These are phyloP conservation scores for Strigamia crassipes DNA, from an alignment of 2,888 invertebrate genomes.

Conservation along the genomic window DNA sequence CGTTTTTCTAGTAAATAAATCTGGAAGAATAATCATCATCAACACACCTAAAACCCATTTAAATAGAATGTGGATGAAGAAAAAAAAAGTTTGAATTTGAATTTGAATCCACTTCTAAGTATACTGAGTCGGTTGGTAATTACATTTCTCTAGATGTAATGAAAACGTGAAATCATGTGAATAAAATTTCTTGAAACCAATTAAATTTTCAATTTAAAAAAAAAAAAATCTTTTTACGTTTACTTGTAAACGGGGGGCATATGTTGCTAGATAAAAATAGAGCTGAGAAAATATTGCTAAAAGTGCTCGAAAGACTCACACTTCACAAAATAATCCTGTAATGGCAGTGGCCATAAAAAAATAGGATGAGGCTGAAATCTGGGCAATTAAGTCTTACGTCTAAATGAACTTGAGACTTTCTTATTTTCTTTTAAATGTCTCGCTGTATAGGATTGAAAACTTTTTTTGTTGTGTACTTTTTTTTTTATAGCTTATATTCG, in stretches of 20 bases:
- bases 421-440: neutral
- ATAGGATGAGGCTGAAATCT: slow-evolving; percentile 24
- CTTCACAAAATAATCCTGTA: slow-evolving; percentile 23
- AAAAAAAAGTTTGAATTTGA: neutral
- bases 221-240: neutral
- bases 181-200: slow-evolving; percentile 20
- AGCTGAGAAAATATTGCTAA: slow-evolving; percentile 7
- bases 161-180: slow-evolving; percentile 19
- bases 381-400: neutral
- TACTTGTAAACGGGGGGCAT: neutral
- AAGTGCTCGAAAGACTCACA: slow-evolving; percentile 17
- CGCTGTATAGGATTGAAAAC: neutral
- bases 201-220: slow-evolving; percentile 22
- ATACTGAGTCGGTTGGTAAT: neutral
- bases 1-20: neutral
- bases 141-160: slow-evolving; percentile 23
- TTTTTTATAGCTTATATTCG: neutral
- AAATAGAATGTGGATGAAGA: neutral
- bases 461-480: neutral
- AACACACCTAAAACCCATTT: neutral
- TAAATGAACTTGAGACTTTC: neutral
- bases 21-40: slow-evolving; percentile 1
- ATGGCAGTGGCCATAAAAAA: slow-evolving; percentile 17
- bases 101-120: slow-evolving; percentile 12
- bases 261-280: neutral